These are phyloP conservation scores for Cylas formicarius DNA, from an alignment of 1,140 invertebrate genomes.

Conservation along the genomic window DNA sequence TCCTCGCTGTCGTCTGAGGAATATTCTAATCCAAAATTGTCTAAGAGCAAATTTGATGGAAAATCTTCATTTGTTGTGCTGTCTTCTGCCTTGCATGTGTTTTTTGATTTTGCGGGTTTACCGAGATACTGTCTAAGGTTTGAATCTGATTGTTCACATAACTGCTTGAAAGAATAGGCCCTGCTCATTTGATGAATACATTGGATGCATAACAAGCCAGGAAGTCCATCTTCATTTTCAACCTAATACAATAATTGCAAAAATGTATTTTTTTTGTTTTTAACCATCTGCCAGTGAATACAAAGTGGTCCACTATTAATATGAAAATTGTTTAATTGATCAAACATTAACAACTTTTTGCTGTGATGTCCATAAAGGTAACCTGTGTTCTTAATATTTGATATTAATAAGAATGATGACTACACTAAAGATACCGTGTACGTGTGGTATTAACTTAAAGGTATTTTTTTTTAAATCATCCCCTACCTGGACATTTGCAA, in stretches of 20 bases:
- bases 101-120: slow-evolving; percentile 28
- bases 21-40: slow-evolving; percentile 28
- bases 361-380: too few species aligned
- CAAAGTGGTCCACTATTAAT: too few species aligned
- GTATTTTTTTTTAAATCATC: too few species aligned
- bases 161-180: slow-evolving; percentile 44
- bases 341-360: too few species aligned
- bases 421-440: too few species aligned
- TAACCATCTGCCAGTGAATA: too few species aligned
- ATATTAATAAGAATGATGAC: too few species aligned
- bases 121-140: slow-evolving; percentile 40
- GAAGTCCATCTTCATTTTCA: slow-evolving; percentile 42
- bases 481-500: slow-evolving; percentile 37
- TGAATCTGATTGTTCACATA: slow-evolving; percentile 43
- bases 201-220: slow-evolving; percentile 41
- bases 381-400: too few species aligned
- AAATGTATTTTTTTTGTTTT: too few species aligned
- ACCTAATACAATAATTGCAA: slow-evolving; percentile 22
- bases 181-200: slow-evolving; percentile 44
- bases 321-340: too few species aligned
- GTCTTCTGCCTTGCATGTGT: slow-evolving; percentile 21
- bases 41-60: slow-evolving; percentile 19
- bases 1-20: slow-evolving; percentile 34
- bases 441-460: too few species aligned
- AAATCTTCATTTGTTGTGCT: slow-evolving; percentile 22